Conservation (phyloP, 2,113 vertebrate genomes). For the Pithys albifrons region DNA sequence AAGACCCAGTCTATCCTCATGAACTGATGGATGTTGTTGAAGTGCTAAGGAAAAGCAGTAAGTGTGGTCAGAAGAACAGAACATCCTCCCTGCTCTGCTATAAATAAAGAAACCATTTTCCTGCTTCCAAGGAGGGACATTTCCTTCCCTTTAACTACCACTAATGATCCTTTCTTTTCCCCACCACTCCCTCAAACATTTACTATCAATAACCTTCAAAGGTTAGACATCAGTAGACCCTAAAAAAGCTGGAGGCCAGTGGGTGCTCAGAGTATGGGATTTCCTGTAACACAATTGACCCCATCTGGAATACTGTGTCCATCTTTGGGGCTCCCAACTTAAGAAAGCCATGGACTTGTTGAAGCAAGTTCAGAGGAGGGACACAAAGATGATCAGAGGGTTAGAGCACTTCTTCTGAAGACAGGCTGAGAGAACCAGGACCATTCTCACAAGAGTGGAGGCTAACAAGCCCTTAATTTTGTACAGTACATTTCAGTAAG, state of each 20-base stretch:
- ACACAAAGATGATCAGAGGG: not conserved
- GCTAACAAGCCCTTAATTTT: no score
- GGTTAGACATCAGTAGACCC: not conserved
- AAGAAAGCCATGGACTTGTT: not conserved
- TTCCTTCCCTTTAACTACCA: not conserved
- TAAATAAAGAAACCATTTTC: not conserved
- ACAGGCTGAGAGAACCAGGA: not conserved
- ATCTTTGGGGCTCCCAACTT: not conserved
- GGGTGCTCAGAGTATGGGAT: not conserved
- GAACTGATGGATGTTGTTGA: not conserved
- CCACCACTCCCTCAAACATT: not conserved
- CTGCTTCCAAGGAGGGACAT: not conserved
- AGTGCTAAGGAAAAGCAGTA: not conserved
- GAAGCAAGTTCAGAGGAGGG: not conserved
- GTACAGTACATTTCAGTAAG: no score
- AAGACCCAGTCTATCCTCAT: not conserved
- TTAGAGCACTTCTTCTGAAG: not conserved
- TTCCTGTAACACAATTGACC: not conserved
- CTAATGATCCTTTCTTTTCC: not conserved
- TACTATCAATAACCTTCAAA: not conserved
- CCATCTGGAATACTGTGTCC: not conserved
- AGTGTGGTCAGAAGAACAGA: not conserved
- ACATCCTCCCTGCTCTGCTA: not conserved
- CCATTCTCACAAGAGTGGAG: no score
- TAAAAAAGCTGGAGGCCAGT: not conserved